Percentiles rank a stretch among this genome's conserved stretches.
These are phyloP conservation scores for Eupsilia transversa DNA, from an alignment of 2,888 invertebrate species.

Conservation along the genomic window DNA sequence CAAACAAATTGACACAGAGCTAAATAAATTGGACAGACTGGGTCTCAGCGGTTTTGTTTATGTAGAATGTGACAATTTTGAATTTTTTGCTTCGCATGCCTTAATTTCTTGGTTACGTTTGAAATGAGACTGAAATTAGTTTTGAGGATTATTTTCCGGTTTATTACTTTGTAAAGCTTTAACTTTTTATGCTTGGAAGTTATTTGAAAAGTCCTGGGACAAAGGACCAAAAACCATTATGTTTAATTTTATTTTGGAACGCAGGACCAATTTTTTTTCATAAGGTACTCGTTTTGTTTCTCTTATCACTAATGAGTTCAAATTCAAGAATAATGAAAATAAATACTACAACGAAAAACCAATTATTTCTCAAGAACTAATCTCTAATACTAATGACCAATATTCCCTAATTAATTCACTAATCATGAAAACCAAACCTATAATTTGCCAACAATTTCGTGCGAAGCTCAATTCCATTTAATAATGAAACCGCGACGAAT, in stretches of 20 bases:
- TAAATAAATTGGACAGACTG: conserved; percentile 68
- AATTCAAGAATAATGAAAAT: neutral
- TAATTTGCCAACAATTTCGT: conserved; percentile 20
- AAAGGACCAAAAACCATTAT: conserved; percentile 21
- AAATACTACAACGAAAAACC: neutral
- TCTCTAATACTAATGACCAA: conserved; percentile 2
- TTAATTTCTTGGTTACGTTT: conserved; percentile 49
- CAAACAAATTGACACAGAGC: conserved; percentile 72
- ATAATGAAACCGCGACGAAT: conserved; percentile 18
- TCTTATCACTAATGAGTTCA: neutral
- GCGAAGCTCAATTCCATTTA: conserved; percentile 30
- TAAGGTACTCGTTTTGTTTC: neutral
- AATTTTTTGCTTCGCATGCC: conserved; percentile 47
- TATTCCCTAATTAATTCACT: conserved; percentile 5
- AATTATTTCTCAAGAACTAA: conserved; percentile 14
- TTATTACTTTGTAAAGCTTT: conserved; percentile 44
- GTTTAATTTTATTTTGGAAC: neutral
- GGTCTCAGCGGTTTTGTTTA: conserved; percentile 63
- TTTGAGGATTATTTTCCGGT: conserved; percentile 48
- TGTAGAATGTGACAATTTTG: conserved; percentile 58
- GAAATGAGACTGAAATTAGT: conserved; percentile 54
- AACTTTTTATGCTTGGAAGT: conserved; percentile 40
- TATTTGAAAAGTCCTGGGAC: conserved; percentile 1
- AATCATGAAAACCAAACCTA: conserved; percentile 12
- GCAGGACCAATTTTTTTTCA: neutral